Percentiles rank a stretch among this genome's conserved stretches.
Conservation (phyloP, 2,113 vertebrate genomes). For the Sinocyclocheilus maitianheensis region DNA sequence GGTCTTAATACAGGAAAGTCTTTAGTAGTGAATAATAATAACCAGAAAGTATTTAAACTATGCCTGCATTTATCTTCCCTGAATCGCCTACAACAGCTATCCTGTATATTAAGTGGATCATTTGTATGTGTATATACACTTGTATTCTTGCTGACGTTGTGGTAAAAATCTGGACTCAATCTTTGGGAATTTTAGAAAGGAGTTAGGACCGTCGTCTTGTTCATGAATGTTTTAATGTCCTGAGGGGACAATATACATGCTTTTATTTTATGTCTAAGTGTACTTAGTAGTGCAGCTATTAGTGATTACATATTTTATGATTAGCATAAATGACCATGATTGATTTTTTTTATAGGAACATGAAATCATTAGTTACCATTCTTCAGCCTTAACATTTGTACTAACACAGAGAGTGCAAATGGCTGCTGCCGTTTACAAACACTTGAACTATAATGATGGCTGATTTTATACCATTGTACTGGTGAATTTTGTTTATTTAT, state of each 20-base stretch:
- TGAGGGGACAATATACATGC: constrained; percentile 1
- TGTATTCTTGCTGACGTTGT: not conserved
- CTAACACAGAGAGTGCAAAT: constrained; percentile 24
- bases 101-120: not conserved
- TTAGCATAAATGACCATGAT: constrained; percentile 8
- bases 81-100: not conserved
- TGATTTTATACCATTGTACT: constrained; percentile 16
- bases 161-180: not conserved
- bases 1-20: not conserved
- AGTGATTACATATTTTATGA: not conserved
- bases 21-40: constrained; percentile 1
- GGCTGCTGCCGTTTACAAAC: not conserved
- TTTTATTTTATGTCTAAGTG: constrained; percentile 32
- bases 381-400: not conserved
- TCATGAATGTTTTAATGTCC: constrained; percentile 23
- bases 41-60: not conserved
- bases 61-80: not conserved
- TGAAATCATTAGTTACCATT: not conserved
- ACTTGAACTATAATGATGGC: not conserved
- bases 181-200: not conserved
- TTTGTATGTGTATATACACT: not conserved
- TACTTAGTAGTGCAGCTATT: constrained; percentile 32
- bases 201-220: not conserved
- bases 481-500: constrained; percentile 9
- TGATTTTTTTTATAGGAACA: not conserved